Percentiles rank a stretch among this genome's conserved stretches.
phyloP scores from a whole-genome alignment of 2,797 vertebrate species.

The Fratercula arctica region DNA sequence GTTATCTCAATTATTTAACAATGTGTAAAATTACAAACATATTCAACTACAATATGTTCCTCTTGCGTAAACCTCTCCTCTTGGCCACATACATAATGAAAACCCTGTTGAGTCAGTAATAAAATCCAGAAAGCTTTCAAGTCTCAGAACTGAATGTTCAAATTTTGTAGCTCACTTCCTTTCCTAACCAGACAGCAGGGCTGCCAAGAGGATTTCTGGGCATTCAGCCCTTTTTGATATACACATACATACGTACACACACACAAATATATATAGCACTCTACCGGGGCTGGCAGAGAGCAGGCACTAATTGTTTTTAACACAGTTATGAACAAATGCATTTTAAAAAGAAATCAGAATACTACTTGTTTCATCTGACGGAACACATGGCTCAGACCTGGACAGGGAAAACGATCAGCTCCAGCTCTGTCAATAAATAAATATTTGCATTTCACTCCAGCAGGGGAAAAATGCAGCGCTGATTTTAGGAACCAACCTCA shows the following conservation, averaged over 20 bases:
- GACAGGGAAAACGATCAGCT: slow-evolving; percentile 28
- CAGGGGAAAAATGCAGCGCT: slow-evolving; percentile 50
- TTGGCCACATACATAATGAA: slow-evolving; percentile 81
- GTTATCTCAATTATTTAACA: slow-evolving; percentile 75
- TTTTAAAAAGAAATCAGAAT: slow-evolving; percentile 38
- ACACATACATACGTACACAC: slow-evolving; percentile 46
- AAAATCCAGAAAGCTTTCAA: slow-evolving; percentile 76
- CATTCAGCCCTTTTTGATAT: slow-evolving; percentile 72
- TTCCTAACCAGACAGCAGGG: slow-evolving; percentile 79
- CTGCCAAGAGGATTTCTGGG: slow-evolving; percentile 80
- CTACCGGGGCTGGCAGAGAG: slow-evolving; percentile 34
- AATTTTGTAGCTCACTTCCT: slow-evolving; percentile 80
- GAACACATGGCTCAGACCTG: slow-evolving; percentile 33
- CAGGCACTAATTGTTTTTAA: slow-evolving; percentile 69
- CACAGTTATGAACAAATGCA: slow-evolving; percentile 35
- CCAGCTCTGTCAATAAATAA: slow-evolving; percentile 64
- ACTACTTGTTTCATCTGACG: slow-evolving; percentile 26
- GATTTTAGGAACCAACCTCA: slow-evolving; percentile 58
- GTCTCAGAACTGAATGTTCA: slow-evolving; percentile 84
- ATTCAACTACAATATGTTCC: slow-evolving; percentile 76
- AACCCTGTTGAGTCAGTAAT: slow-evolving; percentile 82
- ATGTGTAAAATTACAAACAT: slow-evolving; percentile 77
- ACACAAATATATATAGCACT: slow-evolving; percentile 35
- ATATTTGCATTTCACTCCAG: slow-evolving; percentile 60
- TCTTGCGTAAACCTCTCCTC: slow-evolving; percentile 76